Evolutionary conservation across 2,113 vertebrate genomes (phyloP).

Genomic region (Phodopus roborovskii): DNA sequence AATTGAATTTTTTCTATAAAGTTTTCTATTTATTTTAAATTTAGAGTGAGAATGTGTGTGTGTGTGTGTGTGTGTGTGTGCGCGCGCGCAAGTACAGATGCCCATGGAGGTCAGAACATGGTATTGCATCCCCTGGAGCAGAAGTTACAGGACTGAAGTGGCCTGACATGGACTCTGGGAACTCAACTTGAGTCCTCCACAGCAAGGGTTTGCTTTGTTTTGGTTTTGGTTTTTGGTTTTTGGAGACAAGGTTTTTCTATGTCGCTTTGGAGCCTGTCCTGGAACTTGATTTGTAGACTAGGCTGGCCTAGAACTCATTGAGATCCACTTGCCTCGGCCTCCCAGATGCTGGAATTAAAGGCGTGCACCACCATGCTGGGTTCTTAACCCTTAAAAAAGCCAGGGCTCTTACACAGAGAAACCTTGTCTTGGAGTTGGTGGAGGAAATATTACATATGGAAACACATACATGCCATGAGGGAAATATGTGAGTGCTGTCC

Average conservation of each 20-base stretch:
- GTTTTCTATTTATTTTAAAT: background rate
- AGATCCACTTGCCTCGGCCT: too few species aligned
- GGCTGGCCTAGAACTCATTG: too few species aligned
- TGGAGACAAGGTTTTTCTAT: too few species aligned
- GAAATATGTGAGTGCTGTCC: background rate
- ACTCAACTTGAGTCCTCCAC: background rate
- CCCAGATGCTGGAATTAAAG: too few species aligned
- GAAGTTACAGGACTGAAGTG: too few species aligned
- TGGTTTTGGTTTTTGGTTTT: too few species aligned
- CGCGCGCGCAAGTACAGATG: too few species aligned
- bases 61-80: background rate
- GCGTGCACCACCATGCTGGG: too few species aligned
- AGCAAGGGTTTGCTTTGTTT: background rate
- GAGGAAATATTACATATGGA: background rate
- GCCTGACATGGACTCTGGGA: background rate
- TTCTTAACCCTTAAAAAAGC: background rate
- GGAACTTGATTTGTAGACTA: too few species aligned
- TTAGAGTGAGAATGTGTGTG: background rate
- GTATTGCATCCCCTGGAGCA: background rate
- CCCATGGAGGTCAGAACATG: background rate
- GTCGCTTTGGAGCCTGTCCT: too few species aligned
- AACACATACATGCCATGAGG: background rate
- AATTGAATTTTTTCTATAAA: background rate
- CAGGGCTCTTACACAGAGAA: too few species aligned
- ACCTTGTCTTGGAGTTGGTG: too few species aligned